Evolutionary conservation across 2,797 vertebrate genomes (phyloP).

Genomic region (Malacoraja senta): DNA sequence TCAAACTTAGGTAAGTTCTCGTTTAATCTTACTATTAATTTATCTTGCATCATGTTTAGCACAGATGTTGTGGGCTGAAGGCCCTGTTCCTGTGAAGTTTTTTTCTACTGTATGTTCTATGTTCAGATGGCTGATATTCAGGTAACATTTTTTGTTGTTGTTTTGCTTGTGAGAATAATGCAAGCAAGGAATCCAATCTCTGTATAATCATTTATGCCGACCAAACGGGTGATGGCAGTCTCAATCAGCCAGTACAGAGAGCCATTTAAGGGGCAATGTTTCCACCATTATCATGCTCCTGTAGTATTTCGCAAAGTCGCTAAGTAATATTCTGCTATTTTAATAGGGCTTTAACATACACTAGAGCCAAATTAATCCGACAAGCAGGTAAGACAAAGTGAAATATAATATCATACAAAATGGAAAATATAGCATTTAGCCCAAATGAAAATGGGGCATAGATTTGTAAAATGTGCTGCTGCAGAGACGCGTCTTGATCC

Average conservation of each 20-base stretch:
- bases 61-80: no score
- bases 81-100: no score
- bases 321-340: not conserved
- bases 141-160: not conserved
- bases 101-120: no score
- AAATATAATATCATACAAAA: not conserved
- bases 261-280: not conserved
- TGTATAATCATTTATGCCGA: not conserved
- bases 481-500: no score
- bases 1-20: no score
- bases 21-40: no score
- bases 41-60: no score
- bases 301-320: not conserved
- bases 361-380: not conserved
- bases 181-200: not conserved
- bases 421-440: not conserved
- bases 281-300: not conserved
- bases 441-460: not conserved
- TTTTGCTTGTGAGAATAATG: not conserved
- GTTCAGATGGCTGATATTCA: not conserved
- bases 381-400: not conserved
- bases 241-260: not conserved
- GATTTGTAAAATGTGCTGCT: no score
- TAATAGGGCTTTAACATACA: not conserved
- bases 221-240: not conserved